Conservation (phyloP, 2,797 vertebrate genomes). For the Crotalus adamanteus region DNA sequence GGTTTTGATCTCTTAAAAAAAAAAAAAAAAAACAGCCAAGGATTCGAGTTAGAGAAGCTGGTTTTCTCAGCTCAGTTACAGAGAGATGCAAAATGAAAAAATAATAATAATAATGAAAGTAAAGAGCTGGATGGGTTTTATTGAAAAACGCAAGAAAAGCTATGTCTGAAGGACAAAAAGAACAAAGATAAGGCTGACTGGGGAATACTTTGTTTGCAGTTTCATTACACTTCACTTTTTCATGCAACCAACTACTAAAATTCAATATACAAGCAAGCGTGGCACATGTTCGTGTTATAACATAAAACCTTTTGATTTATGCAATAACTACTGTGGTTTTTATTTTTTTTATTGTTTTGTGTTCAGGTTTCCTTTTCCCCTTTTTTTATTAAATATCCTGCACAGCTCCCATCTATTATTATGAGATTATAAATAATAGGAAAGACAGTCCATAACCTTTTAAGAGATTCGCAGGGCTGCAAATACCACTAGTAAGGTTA, state of each 20-base stretch:
- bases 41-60: constrained; percentile 75
- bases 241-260: constrained; percentile 76
- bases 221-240: constrained; percentile 77
- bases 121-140: constrained; percentile 69
- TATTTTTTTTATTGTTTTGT: not conserved
- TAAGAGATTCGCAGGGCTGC: constrained; percentile 28
- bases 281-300: constrained; percentile 71
- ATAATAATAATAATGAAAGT: constrained; percentile 6
- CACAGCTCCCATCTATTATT: constrained; percentile 40
- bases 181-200: constrained; percentile 77
- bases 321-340: constrained; percentile 54
- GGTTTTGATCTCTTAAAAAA: constrained; percentile 84
- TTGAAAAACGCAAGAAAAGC: constrained; percentile 77
- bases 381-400: constrained; percentile 53
- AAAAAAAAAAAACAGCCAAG: constrained; percentile 72
- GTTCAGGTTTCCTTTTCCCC: constrained; percentile 53
- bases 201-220: constrained; percentile 76
- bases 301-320: constrained; percentile 75
- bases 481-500: constrained; percentile 42
- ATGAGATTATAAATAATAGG: constrained; percentile 30
- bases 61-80: constrained; percentile 71
- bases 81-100: constrained; percentile 64
- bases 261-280: constrained; percentile 72
- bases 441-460: constrained; percentile 25
- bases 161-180: constrained; percentile 77